Evolutionary conservation across 2,797 vertebrate genomes (phyloP), one percentile per base, ranked within the genome.

Genomic region (Gila robusta): DNA sequence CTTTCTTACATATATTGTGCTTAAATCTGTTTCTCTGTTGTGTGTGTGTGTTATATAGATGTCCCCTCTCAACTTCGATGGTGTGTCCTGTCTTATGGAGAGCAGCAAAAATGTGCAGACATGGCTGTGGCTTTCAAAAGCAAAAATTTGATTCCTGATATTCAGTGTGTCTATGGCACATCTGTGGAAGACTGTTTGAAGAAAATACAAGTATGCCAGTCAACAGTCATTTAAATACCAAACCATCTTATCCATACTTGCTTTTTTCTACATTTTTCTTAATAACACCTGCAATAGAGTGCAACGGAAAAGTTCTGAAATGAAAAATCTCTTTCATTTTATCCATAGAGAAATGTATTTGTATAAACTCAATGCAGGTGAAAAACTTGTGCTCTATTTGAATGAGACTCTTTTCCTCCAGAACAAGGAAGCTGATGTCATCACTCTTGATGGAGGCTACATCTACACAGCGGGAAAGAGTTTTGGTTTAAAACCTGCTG

Each of bases 381-480:
- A 76, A 59, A 62, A 56, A 70, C 52, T n/a, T 56, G 32, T 7
- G 14, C 35, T 41, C 5, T 44, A 19, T 79, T 44, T 79, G 56
- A 64, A 12, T 49, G 17, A 47, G 17, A 23, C 8, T 85, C n/a
- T 79, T 28, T 83, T 56, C 77, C 32, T 92, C 70, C 90, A 99
- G 98, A 93, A 95, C 86, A 97, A 96, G 0, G 93, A 97, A 47
- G 94, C 94, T 0, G 97, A 99, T 37, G 96, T 91, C 21, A 92
- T 99, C 86, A 97, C 95, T 79, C 90, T 99, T 88, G 95, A 95
- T 64, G 97, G 97, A 28, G 96, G 96, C 66, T 95, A 98, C 91
- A 94, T 98, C 93, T 98, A 97, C 89, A 95, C 81, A 1, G 98
- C 98, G 7, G 98, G 98, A 77, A 98, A 97, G 94, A 93, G 72